Evolutionary conservation across 2,888 invertebrate genomes (phyloP).

Genomic region (Cenopis cana): DNA sequence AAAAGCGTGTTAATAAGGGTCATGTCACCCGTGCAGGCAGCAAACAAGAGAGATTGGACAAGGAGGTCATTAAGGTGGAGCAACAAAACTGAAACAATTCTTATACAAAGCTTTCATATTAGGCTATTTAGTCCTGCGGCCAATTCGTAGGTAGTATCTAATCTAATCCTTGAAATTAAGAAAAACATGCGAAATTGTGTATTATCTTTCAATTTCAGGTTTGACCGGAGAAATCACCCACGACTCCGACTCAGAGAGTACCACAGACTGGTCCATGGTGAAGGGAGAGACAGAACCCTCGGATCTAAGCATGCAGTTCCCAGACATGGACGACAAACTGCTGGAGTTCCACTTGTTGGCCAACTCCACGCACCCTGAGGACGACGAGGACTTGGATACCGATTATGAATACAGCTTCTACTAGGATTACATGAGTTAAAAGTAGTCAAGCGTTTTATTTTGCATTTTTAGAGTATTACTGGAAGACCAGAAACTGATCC

Average conservation of each 20-base stretch:
- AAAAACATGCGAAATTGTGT: no score
- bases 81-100: no score
- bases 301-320: slow-evolving; percentile 58
- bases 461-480: not conserved
- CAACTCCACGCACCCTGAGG: slow-evolving; percentile 59
- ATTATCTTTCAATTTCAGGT: slow-evolving; percentile 55
- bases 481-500: no score
- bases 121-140: no score
- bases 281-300: slow-evolving; percentile 61
- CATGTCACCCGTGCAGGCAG: no score
- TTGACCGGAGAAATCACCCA: slow-evolving; percentile 65
- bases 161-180: no score
- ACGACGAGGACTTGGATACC: slow-evolving; percentile 63
- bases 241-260: slow-evolving; percentile 60
- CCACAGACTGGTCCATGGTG: slow-evolving; percentile 67
- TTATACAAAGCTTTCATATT: no score
- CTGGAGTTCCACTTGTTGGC: slow-evolving; percentile 69
- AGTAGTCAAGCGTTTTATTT: slow-evolving; percentile 46
- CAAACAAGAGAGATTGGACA: no score
- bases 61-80: no score
- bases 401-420: slow-evolving; percentile 76
- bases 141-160: no score
- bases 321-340: slow-evolving; percentile 68
- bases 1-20: no score
- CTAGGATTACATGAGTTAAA: slow-evolving; percentile 57